Evolutionary conservation across 2,113 vertebrate species (phyloP).

Genomic region (Stigmatopora argus): DNA sequence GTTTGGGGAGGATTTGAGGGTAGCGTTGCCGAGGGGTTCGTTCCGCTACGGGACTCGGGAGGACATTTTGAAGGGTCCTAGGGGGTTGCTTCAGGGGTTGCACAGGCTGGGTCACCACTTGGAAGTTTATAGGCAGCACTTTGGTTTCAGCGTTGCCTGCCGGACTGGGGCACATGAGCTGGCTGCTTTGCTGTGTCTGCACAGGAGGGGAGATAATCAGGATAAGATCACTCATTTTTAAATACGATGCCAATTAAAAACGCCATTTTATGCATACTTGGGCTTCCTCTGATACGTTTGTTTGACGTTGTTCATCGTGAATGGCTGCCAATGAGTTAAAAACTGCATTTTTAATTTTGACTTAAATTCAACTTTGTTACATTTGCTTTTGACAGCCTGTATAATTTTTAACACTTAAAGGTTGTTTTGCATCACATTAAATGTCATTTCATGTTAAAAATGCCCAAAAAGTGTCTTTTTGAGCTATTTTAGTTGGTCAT

Average conservation of each 20-base stretch:
- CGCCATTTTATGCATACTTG: too few species aligned
- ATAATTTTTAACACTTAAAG: too few species aligned
- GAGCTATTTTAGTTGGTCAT: too few species aligned
- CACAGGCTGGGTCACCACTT: conserved; percentile 91
- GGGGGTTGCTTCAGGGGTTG: conserved; percentile 86
- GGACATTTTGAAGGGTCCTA: conserved; percentile 83
- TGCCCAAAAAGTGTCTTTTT: too few species aligned
- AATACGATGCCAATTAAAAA: background rate
- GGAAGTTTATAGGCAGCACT: conserved; percentile 89
- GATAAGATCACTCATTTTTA: background rate
- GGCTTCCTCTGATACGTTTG: too few species aligned
- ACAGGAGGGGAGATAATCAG: background rate
- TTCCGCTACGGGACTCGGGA: conserved; percentile 81
- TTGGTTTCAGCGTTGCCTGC: conserved; percentile 82
- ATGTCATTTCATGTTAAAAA: too few species aligned
- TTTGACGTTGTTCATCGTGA: too few species aligned
- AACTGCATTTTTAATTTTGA: too few species aligned
- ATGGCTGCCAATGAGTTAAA: too few species aligned
- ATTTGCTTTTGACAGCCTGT: too few species aligned
- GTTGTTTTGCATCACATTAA: too few species aligned
- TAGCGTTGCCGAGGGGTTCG: conserved; percentile 89
- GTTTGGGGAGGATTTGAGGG: conserved; percentile 93
- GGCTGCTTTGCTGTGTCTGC: conserved; percentile 84
- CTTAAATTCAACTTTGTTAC: too few species aligned
- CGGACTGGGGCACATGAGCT: conserved; percentile 86